Base-by-base conservation (phyloP, 1,140 invertebrate genomes). In the Brachionus koreanus region DNA sequence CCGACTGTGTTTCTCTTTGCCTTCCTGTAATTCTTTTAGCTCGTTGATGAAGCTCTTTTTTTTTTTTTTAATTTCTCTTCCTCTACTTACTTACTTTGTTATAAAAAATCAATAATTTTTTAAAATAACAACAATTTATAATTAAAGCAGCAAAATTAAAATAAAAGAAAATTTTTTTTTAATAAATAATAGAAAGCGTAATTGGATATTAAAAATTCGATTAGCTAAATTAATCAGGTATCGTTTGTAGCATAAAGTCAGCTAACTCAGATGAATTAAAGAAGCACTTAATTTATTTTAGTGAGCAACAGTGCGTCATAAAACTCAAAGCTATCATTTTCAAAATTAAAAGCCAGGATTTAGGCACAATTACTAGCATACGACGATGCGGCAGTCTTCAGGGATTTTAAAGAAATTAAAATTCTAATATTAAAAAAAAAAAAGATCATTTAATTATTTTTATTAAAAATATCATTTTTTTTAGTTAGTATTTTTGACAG, bases 41-140 rank as follows among this genome's bases (percentile, higher is more conserved):
- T 65, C 63, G 63, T 65, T 37, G 33, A 65, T 65, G 33, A 65
- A 65, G 63, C 63, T 65, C 33, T 10, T 65, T 65, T 37, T 65
- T 65, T 65, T 37, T 65, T 65, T 65, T 65, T 33, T 65, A 33
- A 33, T 65, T 65, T 65, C 29, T 12, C 29, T 65, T 37, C 63
- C 9, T 65, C 12, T 33, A 10, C 33, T 65, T 16, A 12, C n/a
- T 65, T 37, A 12, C n/a, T 33, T 65, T 33, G 9, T 65, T 65
- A 65, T 65, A 65, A 65, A 65, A 29, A 65, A 65, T 65, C 63
- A 65, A 65, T 65, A 65, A 65, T 65, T 65, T 65, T 57, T 19
- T 19, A 57, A 57, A 57, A 57, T 57, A 57, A 33, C 13, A 65
- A 16, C 63, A 65, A 37, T 65, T 57, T 37, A 65, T 33, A 65